A percentile compares a stretch with the other conserved stretches of the same genome.
Conservation (phyloP, 92 coral and sea anemone species). For the Zoanthus sansibaricus region DNA sequence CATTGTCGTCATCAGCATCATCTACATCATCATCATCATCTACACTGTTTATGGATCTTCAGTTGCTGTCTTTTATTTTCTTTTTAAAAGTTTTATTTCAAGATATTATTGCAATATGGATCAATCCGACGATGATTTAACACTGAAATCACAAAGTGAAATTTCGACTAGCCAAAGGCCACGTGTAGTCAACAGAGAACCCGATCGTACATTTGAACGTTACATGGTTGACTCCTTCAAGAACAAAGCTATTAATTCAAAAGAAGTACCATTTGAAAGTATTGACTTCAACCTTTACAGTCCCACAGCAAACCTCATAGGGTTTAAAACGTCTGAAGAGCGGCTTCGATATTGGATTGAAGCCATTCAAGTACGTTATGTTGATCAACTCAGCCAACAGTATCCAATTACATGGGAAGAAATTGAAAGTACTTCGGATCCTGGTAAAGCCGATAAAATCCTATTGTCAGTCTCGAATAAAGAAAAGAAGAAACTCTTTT, state of each 20-base stretch:
- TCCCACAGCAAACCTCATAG: conserved; percentile 47
- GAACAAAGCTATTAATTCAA: conserved; percentile 36
- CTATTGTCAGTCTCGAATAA: neutral
- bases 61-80: conserved; percentile 5
- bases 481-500: neutral
- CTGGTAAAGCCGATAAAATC: neutral
- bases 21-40: no score
- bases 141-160: neutral
- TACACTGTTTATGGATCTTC: neutral
- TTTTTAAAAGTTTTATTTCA: conserved; percentile 24
- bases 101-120: neutral
- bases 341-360: conserved; percentile 49
- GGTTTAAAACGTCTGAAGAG: conserved; percentile 52
- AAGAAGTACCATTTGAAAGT: conserved; percentile 51
- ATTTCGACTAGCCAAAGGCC: conserved; percentile 12
- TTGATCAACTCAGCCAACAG: conserved; percentile 23
- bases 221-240: conserved; percentile 50
- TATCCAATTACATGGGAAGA: conserved; percentile 33
- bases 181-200: conserved; percentile 24
- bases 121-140: no score
- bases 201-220: conserved; percentile 45
- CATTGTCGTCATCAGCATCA: no score
- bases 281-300: conserved; percentile 42
- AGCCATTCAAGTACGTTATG: conserved; percentile 34
- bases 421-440: conserved; percentile 24